These are phyloP conservation scores for Mus caroli DNA, from an alignment of 2,797 vertebrate species.

Conservation along the genomic window DNA sequence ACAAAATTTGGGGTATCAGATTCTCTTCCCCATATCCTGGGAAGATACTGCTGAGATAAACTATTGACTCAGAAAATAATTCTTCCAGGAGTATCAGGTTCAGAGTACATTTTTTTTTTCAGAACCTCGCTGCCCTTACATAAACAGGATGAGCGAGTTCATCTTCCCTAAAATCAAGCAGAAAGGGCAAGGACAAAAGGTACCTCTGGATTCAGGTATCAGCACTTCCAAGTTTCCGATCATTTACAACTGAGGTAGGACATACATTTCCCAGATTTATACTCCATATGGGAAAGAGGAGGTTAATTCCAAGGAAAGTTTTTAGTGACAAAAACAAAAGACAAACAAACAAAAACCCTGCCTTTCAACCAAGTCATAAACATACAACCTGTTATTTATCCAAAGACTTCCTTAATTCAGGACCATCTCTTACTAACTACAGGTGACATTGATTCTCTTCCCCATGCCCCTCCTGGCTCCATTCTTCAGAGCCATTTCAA, in stretches of 20 bases:
- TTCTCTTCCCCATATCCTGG: conserved; percentile 4
- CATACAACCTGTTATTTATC: background rate
- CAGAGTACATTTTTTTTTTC: conserved; percentile 8
- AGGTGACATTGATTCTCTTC: background rate
- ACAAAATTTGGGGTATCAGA: conserved; percentile 47
- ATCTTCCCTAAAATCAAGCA: background rate
- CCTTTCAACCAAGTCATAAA: background rate
- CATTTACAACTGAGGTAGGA: background rate
- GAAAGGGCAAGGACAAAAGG: background rate
- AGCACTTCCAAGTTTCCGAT: conserved; percentile 39
- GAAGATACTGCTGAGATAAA: conserved; percentile 48
- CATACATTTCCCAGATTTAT: background rate
- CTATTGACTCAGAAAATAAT: conserved; percentile 6
- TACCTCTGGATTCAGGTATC: background rate
- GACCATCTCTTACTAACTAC: background rate
- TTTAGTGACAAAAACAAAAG: background rate
- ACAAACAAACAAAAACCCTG: background rate
- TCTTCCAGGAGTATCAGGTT: background rate
- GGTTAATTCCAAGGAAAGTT: background rate
- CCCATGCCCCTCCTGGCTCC: background rate
- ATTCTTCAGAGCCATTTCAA: background rate
- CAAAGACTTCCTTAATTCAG: background rate
- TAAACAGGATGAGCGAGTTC: conserved; percentile 28
- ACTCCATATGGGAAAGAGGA: background rate
- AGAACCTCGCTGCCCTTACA: conserved; percentile 3